Evolutionary conservation across 1,140 invertebrate genomes (phyloP).

Genomic region (Metopolophium dirhodum): DNA sequence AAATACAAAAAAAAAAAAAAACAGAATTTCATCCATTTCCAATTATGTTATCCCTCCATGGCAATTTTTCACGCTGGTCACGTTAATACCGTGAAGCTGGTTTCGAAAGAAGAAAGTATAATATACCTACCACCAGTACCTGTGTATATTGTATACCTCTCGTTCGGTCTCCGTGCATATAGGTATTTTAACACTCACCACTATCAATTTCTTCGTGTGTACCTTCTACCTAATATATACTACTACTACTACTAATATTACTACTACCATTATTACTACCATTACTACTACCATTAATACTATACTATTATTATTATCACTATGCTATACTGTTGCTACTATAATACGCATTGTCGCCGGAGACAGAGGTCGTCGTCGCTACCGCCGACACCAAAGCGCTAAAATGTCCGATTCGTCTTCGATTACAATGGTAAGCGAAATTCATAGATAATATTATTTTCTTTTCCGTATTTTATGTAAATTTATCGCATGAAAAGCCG

Average conservation of each 20-base stretch:
- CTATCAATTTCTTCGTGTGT: not conserved
- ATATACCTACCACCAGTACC: not conserved
- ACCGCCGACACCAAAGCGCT: not conserved
- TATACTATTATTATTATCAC: not conserved
- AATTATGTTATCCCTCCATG: slow-evolving; percentile 34
- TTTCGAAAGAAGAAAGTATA: slow-evolving; percentile 53
- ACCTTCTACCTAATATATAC: not conserved
- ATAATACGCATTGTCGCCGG: not conserved
- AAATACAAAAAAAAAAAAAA: slow-evolving; percentile 22
- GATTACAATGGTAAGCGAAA: slow-evolving; percentile 13
- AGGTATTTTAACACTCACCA: not conserved
- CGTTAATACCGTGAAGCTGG: slow-evolving; percentile 37
- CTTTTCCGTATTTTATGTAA: not conserved
- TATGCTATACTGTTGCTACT: not conserved
- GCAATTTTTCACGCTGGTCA: slow-evolving; percentile 48
- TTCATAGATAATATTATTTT: not conserved
- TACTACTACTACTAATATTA: not conserved
- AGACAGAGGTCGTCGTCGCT: not conserved
- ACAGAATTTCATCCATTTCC: slow-evolving; percentile 44
- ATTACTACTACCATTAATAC: not conserved
- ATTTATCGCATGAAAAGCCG: not conserved
- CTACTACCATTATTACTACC: not conserved
- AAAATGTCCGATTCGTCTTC: slow-evolving; percentile 47
- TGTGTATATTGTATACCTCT: not conserved
- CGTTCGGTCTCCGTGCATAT: not conserved